Percentiles rank a stretch among this genome's conserved stretches.
These are phyloP conservation scores for Enhydra lutris DNA, from an alignment of 2,113 vertebrate genomes.

Conservation along the genomic window DNA sequence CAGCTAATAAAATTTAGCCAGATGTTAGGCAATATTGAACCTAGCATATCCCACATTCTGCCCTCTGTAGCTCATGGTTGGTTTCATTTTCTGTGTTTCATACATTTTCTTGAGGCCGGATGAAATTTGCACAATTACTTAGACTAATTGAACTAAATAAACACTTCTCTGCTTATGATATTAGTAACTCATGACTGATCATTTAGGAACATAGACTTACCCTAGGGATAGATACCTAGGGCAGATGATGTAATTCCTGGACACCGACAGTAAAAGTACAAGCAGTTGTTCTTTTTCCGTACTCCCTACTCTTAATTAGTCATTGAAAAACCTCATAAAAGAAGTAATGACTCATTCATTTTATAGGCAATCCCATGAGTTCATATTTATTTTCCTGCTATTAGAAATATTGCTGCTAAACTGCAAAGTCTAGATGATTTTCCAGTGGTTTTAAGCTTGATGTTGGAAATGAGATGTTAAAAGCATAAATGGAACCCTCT, in stretches of 20 bases:
- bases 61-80: neutral
- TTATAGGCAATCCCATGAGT: conserved; percentile 39
- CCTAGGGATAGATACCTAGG: neutral
- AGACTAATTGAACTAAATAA: neutral
- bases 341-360: conserved; percentile 41
- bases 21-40: neutral
- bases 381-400: conserved; percentile 35
- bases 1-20: neutral
- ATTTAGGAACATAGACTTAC: neutral
- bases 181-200: neutral
- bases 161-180: neutral
- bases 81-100: conserved; percentile 18
- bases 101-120: neutral
- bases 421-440: neutral
- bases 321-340: conserved; percentile 49
- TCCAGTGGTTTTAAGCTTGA: neutral
- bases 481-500: neutral
- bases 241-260: conserved; percentile 36
- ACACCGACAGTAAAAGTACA: conserved; percentile 32
- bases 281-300: conserved; percentile 31
- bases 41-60: neutral
- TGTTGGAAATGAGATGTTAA: conserved; percentile 2
- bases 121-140: neutral
- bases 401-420: conserved; percentile 36
- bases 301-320: conserved; percentile 43